phyloP scores from a whole-genome alignment of 2,888 invertebrate species.

The Drosophila melanosoma region DNA sequence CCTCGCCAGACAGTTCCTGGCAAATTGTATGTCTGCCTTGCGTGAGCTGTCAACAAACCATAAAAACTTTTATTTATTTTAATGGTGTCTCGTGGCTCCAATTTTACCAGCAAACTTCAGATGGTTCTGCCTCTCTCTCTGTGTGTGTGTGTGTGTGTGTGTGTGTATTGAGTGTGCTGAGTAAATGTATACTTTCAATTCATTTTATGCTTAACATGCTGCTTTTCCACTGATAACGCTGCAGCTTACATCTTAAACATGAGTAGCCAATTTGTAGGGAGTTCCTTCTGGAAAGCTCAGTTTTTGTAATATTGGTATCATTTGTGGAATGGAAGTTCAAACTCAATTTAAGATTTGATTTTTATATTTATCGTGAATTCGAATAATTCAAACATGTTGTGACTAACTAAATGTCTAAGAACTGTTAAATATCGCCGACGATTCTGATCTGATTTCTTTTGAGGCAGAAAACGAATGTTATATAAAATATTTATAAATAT shows the following conservation, averaged over 20 bases:
- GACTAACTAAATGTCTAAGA: background rate
- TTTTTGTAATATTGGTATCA: background rate
- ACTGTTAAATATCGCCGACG: background rate
- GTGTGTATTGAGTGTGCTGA: conserved; percentile 4
- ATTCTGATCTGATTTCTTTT: background rate
- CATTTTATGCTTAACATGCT: conserved; percentile 29
- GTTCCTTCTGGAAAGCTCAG: background rate
- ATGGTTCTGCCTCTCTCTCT: background rate
- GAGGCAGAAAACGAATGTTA: background rate
- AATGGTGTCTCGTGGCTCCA: conserved; percentile 36
- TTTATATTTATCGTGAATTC: background rate
- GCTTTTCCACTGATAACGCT: conserved; percentile 34
- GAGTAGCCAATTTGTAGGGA: background rate
- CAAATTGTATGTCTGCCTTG: conserved; percentile 30
- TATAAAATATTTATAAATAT: background rate
- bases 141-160: conserved; percentile 3
- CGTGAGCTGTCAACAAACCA: conserved; percentile 56
- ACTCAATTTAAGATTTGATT: background rate
- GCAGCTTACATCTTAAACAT: background rate
- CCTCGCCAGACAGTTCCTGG: conserved; percentile 23
- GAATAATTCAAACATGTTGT: too few relatives aligned
- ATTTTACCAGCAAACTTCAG: conserved; percentile 29
- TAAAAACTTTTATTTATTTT: conserved; percentile 58
- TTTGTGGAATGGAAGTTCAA: background rate
- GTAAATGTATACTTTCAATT: conserved; percentile 47